Base-by-base conservation (phyloP, 2,797 vertebrate species). In the Dermochelys coriacea region DNA sequence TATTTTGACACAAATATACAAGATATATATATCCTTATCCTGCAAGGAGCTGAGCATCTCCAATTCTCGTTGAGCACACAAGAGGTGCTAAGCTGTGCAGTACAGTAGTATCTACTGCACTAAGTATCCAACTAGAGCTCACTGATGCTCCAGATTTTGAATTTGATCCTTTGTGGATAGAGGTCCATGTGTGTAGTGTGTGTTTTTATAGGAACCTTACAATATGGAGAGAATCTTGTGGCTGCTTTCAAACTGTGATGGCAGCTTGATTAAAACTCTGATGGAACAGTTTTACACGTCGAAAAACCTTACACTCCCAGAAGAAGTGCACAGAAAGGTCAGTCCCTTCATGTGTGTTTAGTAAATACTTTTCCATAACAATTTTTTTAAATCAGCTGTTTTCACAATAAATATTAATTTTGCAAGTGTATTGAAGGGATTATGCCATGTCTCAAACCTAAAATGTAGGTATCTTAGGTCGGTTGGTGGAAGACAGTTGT, bases 151-250 rank as follows among this genome's bases (percentile, higher is more conserved):
- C n/a, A 59, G 3, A 11, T 50, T 59, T 54, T 41, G 54, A 74
- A 5, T 23, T 16, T 18, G 51, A 84, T 15, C 41, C 31, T 78
- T 10, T 9, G 51, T 47, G 6, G 27, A 11, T 71, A 49, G 21
- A 15, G 52, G n/a, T 5, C 4, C 41, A 61, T 11, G 5, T 71
- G 6, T 57, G 23, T 29, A 61, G 31, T 50, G 51, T 50, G 16
- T 45, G 19, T 14, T 84, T 86, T 54, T 82, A 15, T 80, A 99
- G 99, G 99, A 99, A 61, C 99, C 99, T 2, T 99, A 99, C 97
- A 99, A 99, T 86, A 97, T 99, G 98, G 99, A 99, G 98, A 98
- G 99, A 86, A 97, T 99, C 88, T 98, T 99, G 95, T 99, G 99
- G 99, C 94, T 99, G 87, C 96, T 99, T 41, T 98, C 98, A 0